Base-by-base conservation (phyloP, 2,797 vertebrate species). In the Acropternis orthonyx region DNA sequence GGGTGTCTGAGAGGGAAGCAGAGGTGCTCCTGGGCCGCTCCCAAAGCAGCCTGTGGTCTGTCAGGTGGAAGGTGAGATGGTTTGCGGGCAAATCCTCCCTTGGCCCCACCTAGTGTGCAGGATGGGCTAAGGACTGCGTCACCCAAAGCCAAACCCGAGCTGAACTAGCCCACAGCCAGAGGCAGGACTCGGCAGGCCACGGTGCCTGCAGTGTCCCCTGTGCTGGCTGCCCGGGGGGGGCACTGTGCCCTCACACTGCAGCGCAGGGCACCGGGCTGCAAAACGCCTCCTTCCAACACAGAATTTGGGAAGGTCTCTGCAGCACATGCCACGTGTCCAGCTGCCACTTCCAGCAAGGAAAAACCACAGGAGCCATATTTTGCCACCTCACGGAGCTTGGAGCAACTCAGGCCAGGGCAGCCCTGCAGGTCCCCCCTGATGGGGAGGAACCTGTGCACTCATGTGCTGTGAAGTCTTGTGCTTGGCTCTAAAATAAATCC, bases 111-210 rank as follows among this genome's bases (percentile, higher is more conserved):
- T 37, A 37, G 37, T 12, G 37, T 37, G 12, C 37, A 34, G n/a
- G 34, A 12, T 18, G 37, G 43, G 43, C 37, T 52, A 39, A 62
- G 14, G n/a, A 30, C 15, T 37, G 16, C 0, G 0, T 62, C 61
- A 52, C 16, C 34, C 16, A 1, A 30, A 58, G 61, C 5, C 49
- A 67, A 73, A 43, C 20, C 41, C 8, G 17, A 37, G 21, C 48
- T 37, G 36, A 34, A 11, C 13, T 7, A 21, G 8, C 34, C 62
- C 2, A 10, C 23, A 32, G 63, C 16, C 32, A 14, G 58, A 11
- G 5, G 36, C 0, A 1, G 1, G 6, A 14, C 1, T 9, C 1
- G 4, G 13, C 69, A 44, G 28, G n/a, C 15, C 0, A 0, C 6
- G 2, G n/a, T 58, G 46, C 37, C 21, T 0, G 2, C 58, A 32